Evolutionary conservation across 2,113 vertebrate species (phyloP).

Genomic region (Spermophilus dauricus): DNA sequence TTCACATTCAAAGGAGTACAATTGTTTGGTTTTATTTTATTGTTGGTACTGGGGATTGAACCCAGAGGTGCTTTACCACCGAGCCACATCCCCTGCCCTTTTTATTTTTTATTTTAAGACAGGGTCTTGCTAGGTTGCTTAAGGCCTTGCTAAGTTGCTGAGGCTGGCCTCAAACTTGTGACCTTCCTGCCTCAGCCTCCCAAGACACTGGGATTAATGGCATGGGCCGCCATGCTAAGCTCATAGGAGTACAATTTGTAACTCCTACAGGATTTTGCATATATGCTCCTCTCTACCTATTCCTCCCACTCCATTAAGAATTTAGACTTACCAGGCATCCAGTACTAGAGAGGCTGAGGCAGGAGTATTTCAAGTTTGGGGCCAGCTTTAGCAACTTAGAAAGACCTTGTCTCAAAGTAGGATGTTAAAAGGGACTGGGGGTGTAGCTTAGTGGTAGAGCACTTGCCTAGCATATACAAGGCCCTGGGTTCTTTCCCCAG

Average conservation of each 20-base stretch:
- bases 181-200: neutral
- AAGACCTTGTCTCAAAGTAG: neutral
- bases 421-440: neutral
- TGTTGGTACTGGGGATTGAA: neutral
- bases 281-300: neutral
- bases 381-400: neutral
- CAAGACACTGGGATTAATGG: neutral
- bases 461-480: too few species aligned
- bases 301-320: neutral
- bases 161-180: neutral
- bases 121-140: neutral
- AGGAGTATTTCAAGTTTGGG: neutral
- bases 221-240: neutral
- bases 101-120: neutral
- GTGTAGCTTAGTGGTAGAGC: neutral
- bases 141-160: neutral
- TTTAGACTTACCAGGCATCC: too few species aligned
- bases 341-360: neutral
- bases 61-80: neutral
- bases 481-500: neutral
- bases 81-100: neutral
- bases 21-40: neutral
- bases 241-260: neutral
- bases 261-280: neutral
- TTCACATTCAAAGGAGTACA: neutral